Base-by-base conservation (phyloP, 2,888 invertebrate species). In the Nemotelus nigrinus region DNA sequence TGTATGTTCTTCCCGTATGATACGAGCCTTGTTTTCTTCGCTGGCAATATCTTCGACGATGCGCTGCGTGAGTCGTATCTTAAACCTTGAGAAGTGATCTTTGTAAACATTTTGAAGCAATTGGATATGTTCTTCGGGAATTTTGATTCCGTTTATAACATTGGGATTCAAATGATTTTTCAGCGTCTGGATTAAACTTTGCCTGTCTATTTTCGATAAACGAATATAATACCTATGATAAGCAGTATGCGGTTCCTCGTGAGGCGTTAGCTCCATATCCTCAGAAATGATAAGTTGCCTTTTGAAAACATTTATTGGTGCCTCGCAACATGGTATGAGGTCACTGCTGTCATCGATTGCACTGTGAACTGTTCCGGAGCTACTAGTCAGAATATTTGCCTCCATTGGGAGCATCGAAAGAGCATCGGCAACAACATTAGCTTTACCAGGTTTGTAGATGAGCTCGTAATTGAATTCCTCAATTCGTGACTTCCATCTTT, bases 401-500 rank as follows among this genome's bases (percentile, higher is more conserved):
- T 8, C 41, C 39, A 43, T 3, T 4, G 44, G 41, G 3, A 39
- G 64, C 44, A 6, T 64, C 4, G 43, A 39, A 4, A 43, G 64
- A 43, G 64, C 64, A 43, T 43, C 41, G 41, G 43, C 41, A 58
- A n/a, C 58, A 25, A 8, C 6, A 58, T 58, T 58, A 3, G 58
- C 25, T 7, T 58, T 58, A 3, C 58, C 58, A 3, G 58, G 58
- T 58, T 58, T 58, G 58, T 58, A 58, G 3, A 58, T 4, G 6
- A 58, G n/a, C n/a, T n/a, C n/a, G n/a, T n/a, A n/a, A n/a, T n/a
- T n/a, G n/a, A n/a, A n/a, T n/a, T n/a, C n/a, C 3, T 64, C 64
- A 6, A 64, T 71, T 71, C 71, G 7, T 41, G 71, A 53, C 43
- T 71, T 71, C 71, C 71, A 71, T 39, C 71, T 39, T 10, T 55